These are phyloP conservation scores for Ormyrus thymus DNA, from an alignment of 2,888 invertebrate genomes.

Conservation along the genomic window DNA sequence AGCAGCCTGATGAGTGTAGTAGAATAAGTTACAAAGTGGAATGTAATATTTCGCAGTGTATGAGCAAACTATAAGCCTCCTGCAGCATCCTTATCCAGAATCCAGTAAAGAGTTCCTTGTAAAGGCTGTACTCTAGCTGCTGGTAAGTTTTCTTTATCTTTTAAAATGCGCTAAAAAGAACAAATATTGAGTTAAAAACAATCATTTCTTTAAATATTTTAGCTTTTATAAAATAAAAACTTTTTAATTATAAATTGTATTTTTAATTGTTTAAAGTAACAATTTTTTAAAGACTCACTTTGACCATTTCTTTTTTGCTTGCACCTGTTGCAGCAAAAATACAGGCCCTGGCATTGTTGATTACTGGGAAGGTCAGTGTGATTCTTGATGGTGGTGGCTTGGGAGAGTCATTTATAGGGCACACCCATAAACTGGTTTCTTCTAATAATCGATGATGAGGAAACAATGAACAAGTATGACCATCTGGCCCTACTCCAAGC, in stretches of 20 bases:
- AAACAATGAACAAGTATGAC: conserved; percentile 98
- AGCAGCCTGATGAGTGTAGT: conserved; percentile 56
- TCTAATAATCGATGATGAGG: conserved; percentile 85
- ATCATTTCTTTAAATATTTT: background rate
- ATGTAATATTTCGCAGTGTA: conserved; percentile 58
- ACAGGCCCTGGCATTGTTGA: conserved; percentile 89
- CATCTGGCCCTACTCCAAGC: conserved; percentile 98
- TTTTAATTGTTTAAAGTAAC: background rate
- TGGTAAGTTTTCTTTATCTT: conserved; percentile 86
- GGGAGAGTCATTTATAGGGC: conserved; percentile 93
- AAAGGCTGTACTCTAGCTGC: conserved; percentile 84
- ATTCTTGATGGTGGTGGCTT: conserved; percentile 95
- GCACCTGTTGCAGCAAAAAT: conserved; percentile 91
- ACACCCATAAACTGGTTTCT: conserved; percentile 83
- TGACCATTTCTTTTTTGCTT: conserved; percentile 91
- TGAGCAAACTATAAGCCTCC: conserved; percentile 56
- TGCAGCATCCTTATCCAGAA: conserved; percentile 69
- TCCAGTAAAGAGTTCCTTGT: conserved; percentile 81
- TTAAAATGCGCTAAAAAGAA: conserved; percentile 83
- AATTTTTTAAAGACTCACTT: conserved; percentile 77
- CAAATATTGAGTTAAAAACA: background rate
- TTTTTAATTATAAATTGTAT: too few relatives aligned
- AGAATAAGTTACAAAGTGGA: conserved; percentile 60
- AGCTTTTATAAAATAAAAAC: background rate
- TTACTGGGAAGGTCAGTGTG: conserved; percentile 92